A percentile compares a stretch with the other conserved stretches of the same genome.
Evolutionary conservation across 2,888 invertebrate genomes (phyloP).

Genomic region (Acanthococcus lagerstroemiae): DNA sequence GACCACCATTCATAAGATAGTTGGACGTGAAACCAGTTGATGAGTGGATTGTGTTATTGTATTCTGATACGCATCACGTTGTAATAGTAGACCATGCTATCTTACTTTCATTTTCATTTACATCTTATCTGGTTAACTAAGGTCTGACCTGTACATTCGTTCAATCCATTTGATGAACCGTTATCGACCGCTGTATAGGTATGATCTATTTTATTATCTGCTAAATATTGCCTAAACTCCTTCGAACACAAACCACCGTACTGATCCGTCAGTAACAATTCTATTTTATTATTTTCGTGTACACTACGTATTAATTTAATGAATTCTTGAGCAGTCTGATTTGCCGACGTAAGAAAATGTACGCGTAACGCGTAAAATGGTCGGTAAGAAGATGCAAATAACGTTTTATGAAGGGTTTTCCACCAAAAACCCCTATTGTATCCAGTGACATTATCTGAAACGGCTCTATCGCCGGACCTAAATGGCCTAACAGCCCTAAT

Average conservation of each 20-base stretch:
- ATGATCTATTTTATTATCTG: not conserved
- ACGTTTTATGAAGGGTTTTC: constrained; percentile 37
- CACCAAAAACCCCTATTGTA: constrained; percentile 38
- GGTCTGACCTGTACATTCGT: not conserved
- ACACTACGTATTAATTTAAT: not conserved
- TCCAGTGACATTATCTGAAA: constrained; percentile 38
- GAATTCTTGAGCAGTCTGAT: constrained; percentile 36
- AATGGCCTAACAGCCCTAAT: constrained; percentile 36
- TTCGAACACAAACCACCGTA: not conserved
- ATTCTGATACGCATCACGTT: not conserved
- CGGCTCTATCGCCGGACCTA: constrained; percentile 37
- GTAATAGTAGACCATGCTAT: not conserved
- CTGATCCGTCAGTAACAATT: not conserved
- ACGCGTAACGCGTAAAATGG: constrained; percentile 38
- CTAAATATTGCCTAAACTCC: not conserved
- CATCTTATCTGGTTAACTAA: not conserved
- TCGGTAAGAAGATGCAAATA: constrained; percentile 38
- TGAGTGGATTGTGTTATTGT: not conserved
- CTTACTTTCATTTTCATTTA: not conserved
- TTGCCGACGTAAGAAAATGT: constrained; percentile 37
- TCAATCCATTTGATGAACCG: not conserved
- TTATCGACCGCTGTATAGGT: constrained; percentile 1
- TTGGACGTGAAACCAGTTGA: not conserved
- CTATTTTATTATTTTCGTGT: not conserved
- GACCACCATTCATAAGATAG: not conserved